Base-by-base conservation (phyloP, 2,888 invertebrate species). In the Penaeus monodon region DNA sequence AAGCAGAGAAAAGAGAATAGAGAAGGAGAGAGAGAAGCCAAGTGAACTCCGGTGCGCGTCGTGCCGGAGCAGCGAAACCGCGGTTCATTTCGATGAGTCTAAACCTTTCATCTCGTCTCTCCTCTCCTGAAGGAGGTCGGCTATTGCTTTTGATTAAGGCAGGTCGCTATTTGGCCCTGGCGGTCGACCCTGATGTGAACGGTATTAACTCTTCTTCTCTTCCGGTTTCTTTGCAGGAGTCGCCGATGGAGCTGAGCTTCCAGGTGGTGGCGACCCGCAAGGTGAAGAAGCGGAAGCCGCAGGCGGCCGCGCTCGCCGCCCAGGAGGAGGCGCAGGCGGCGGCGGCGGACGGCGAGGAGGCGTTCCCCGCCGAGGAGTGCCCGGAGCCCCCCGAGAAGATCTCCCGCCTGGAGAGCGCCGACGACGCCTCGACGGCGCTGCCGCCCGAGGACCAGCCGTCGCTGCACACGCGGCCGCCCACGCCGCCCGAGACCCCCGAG, bases 241-340 rank as follows among this genome's bases (percentile, higher is more conserved):
- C 86, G 29, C 89, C 89, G 2, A 86, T 89, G 86, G 89, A 89
- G n/a, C 86, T 89, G 27, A 89, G 84, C 80, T 89, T 89, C 70
- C 89, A 89, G 73, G 89, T 89, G 33, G 65, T 89, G 20, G 86
- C 86, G 44, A 88, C 88, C 24, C 85, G 88, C 57, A 88, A 88
- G 38, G 88, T 89, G 57, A 89, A 88, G 86, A 88, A 85, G 33
- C 78, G 88, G n/a, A 66, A 82, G 17, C 83, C 70, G 64, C 70
- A 63, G 38, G 70, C 85, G 17, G 70, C 77, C 27, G 27, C 77
- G 20, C 63, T 33, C 38, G 78, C 29, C n/a, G 24, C 80, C 8
- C 33, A 80, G 33, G 81, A 82, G 33, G 79, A 79, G 24, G 3
- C 14, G 14, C 64, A 79, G 8, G 24, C 57, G 70, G 44, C 76